Conservation (phyloP, 2,797 vertebrate genomes). For the Erethizon dorsatum region DNA sequence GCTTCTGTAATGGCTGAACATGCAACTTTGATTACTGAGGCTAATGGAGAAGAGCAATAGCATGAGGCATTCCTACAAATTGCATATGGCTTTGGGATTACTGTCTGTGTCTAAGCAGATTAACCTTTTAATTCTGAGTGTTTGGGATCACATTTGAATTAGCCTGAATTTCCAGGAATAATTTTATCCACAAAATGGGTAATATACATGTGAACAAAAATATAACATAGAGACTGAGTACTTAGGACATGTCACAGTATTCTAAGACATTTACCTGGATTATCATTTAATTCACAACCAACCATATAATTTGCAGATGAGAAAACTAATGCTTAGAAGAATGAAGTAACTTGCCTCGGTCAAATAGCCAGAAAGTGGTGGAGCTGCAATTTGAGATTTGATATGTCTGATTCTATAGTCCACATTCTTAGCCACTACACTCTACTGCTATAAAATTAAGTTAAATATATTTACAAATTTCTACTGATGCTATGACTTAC, state of each 20-base stretch:
- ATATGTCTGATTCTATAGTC: background rate
- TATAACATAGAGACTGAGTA: background rate
- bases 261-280: conserved; percentile 53
- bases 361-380: conserved; percentile 18
- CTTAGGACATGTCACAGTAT: background rate
- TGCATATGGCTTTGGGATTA: background rate
- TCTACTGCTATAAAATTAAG: conserved; percentile 62
- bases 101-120: conserved; percentile 14
- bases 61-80: conserved; percentile 29
- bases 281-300: conserved; percentile 57
- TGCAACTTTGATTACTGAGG: conserved; percentile 74
- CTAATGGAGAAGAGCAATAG: conserved; percentile 72
- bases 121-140: conserved; percentile 51
- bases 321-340: conserved; percentile 53
- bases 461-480: conserved; percentile 65
- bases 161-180: conserved; percentile 49
- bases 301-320: conserved; percentile 27
- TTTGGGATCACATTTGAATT: conserved; percentile 35
- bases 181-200: conserved; percentile 47
- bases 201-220: conserved; percentile 25
- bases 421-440: conserved; percentile 27
- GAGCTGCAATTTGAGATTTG: background rate
- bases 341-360: conserved; percentile 27
- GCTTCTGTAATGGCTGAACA: conserved; percentile 79
- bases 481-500: conserved; percentile 72